These are phyloP conservation scores for Drosophila pseudoananassae DNA, from an alignment of 1,140 invertebrate genomes.

Conservation along the genomic window DNA sequence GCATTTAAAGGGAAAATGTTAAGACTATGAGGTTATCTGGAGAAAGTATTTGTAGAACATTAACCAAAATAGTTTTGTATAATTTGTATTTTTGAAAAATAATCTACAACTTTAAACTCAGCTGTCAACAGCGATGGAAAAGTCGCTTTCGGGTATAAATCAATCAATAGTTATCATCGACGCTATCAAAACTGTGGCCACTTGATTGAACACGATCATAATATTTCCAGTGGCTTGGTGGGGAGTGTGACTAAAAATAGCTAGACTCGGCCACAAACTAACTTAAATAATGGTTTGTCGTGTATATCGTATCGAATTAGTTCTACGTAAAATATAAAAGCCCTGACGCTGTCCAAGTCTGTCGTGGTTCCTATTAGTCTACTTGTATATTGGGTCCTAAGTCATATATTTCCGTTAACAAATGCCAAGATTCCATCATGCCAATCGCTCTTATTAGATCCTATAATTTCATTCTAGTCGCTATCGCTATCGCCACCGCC, in stretches of 20 bases:
- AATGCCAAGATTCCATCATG: constrained; percentile 45
- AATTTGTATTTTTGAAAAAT: not conserved
- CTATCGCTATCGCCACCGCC: constrained; percentile 66
- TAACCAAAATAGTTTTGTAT: too few relatives aligned
- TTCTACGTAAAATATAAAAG: constrained; percentile 73
- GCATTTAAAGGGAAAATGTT: not conserved
- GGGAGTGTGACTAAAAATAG: constrained; percentile 21
- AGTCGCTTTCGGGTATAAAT: constrained; percentile 5
- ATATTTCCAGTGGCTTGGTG: constrained; percentile 16
- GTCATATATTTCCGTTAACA: constrained; percentile 44
- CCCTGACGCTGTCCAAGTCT: constrained; percentile 79
- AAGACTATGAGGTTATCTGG: not conserved
- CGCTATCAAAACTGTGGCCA: constrained; percentile 11
- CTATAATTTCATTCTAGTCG: constrained; percentile 47
- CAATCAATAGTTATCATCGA: constrained; percentile 14
- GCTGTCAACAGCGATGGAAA: constrained; percentile 31
- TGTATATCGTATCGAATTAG: constrained; percentile 44
- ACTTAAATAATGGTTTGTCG: constrained; percentile 19
- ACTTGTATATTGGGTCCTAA: constrained; percentile 46
- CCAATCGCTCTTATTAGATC: not conserved
- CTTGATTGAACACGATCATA: constrained; percentile 24
- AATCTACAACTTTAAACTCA: constrained; percentile 17
- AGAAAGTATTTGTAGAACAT: too few relatives aligned
- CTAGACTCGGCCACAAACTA: constrained; percentile 26
- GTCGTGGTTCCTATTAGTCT: constrained; percentile 70